These are phyloP conservation scores for Fistularia commersonii DNA, from an alignment of 2,797 vertebrate genomes.

Conservation along the genomic window DNA sequence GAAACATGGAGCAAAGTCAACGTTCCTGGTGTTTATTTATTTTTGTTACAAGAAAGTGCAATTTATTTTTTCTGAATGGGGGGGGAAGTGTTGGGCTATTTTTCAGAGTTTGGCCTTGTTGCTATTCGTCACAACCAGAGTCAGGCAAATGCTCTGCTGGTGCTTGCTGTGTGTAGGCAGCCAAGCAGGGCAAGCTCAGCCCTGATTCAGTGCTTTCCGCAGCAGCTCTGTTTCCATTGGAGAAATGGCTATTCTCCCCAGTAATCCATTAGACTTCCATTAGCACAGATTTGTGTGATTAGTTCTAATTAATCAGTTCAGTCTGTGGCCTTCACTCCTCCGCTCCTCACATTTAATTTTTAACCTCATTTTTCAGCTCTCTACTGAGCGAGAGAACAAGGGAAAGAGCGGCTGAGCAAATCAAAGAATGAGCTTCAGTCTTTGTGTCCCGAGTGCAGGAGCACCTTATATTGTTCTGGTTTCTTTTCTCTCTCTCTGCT, in stretches of 20 bases:
- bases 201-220: slow-evolving; percentile 33
- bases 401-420: slow-evolving; percentile 36
- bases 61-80: slow-evolving; percentile 40
- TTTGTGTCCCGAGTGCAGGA: slow-evolving; percentile 26
- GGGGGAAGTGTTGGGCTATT: slow-evolving; percentile 29
- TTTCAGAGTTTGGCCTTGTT: slow-evolving; percentile 52
- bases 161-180: slow-evolving; percentile 19
- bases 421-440: slow-evolving; percentile 33
- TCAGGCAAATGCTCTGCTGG: slow-evolving; percentile 39
- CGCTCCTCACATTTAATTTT: slow-evolving; percentile 67
- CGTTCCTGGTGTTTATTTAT: slow-evolving; percentile 46
- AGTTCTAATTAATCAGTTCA: slow-evolving; percentile 73
- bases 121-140: slow-evolving; percentile 47
- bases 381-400: slow-evolving; percentile 48
- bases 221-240: slow-evolving; percentile 21
- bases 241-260: slow-evolving; percentile 43
- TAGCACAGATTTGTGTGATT: slow-evolving; percentile 71
- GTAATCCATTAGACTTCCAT: slow-evolving; percentile 72
- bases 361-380: slow-evolving; percentile 66
- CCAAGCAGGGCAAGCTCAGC: slow-evolving; percentile 12
- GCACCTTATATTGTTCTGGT: slow-evolving; percentile 24
- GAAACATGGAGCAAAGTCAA: slow-evolving; percentile 40
- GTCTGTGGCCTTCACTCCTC: slow-evolving; percentile 57
- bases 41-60: slow-evolving; percentile 19
- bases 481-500: background rate